These are phyloP conservation scores for Goniozus legneri DNA, from an alignment of 1,140 invertebrate genomes.

Conservation along the genomic window DNA sequence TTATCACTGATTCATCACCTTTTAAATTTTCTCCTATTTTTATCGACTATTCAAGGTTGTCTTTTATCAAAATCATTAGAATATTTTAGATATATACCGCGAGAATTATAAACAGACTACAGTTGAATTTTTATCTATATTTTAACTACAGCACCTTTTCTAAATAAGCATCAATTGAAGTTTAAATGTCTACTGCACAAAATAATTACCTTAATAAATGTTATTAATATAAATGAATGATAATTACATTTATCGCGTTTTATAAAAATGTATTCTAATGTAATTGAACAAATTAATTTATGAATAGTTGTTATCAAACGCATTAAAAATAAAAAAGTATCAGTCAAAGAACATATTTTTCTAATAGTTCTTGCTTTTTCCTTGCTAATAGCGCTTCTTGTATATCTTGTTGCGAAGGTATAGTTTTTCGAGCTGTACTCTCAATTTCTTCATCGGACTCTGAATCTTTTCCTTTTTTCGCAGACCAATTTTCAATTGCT, in stretches of 20 bases:
- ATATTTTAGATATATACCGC: conserved; percentile 14
- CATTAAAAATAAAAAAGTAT: conserved; percentile 16
- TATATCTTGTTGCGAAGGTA: conserved; percentile 85
- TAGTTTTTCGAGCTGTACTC: conserved; percentile 75
- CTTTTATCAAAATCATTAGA: neutral
- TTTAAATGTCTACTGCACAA: conserved; percentile 55
- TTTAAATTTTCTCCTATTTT: conserved; percentile 1
- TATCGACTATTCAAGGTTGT: neutral
- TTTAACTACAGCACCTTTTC: conserved; percentile 48
- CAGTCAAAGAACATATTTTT: conserved; percentile 61
- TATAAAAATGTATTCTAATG: conserved; percentile 54
- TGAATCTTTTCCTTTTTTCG: conserved; percentile 50
- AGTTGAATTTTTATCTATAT: conserved; percentile 38
- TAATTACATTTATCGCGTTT: conserved; percentile 51
- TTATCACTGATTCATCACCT: neutral
- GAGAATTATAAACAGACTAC: conserved; percentile 35
- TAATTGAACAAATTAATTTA: conserved; percentile 45
- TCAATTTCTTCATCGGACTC: conserved; percentile 48
- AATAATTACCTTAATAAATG: conserved; percentile 50
- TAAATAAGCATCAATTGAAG: conserved; percentile 41
- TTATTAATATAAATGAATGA: conserved; percentile 48
- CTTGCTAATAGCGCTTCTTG: conserved; percentile 82
- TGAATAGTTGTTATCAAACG: conserved; percentile 40
- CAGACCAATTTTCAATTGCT: conserved; percentile 64
- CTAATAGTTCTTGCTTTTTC: conserved; percentile 86